phyloP scores from a whole-genome alignment of 2,888 invertebrate species.

The Mimumesa dahlbomi region DNA sequence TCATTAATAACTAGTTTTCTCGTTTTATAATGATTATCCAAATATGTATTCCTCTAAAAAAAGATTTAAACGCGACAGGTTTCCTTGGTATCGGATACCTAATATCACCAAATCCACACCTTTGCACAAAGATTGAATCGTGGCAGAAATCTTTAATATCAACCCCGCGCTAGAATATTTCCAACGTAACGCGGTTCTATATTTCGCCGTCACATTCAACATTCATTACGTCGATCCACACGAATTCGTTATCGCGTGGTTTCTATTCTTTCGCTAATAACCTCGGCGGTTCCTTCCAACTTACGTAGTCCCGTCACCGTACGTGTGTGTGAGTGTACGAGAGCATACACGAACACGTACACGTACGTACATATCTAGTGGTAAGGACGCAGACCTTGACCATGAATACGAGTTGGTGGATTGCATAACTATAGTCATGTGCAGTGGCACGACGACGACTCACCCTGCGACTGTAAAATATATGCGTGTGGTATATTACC shows the following conservation, averaged over 20 bases:
- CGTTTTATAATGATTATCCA: too few relatives aligned
- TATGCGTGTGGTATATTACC: constrained; percentile 5
- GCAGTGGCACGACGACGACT: constrained; percentile 60
- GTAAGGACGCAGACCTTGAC: constrained; percentile 72
- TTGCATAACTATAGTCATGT: constrained; percentile 75
- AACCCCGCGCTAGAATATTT: too few relatives aligned
- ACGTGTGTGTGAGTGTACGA: constrained; percentile 4
- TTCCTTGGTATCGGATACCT: too few relatives aligned
- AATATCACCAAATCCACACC: too few relatives aligned
- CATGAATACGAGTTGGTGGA: constrained; percentile 72
- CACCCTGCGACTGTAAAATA: constrained; percentile 48
- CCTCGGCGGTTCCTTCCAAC: constrained; percentile 1
- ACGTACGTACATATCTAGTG: constrained; percentile 35
- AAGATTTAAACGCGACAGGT: too few relatives aligned
- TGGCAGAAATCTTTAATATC: too few relatives aligned
- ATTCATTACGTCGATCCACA: constrained; percentile 6
- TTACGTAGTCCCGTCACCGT: constrained; percentile 15
- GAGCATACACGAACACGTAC: too few relatives aligned
- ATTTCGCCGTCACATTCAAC: too few relatives aligned
- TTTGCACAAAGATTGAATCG: too few relatives aligned
- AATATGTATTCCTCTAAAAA: too few relatives aligned
- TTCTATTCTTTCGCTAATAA: not conserved
- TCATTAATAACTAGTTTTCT: too few relatives aligned
- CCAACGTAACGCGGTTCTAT: too few relatives aligned
- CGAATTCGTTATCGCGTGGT: constrained; percentile 10